Evolutionary conservation across 2,797 vertebrate genomes (phyloP), one percentile per base, ranked within the genome.

Genomic region (Macropodus opercularis): DNA sequence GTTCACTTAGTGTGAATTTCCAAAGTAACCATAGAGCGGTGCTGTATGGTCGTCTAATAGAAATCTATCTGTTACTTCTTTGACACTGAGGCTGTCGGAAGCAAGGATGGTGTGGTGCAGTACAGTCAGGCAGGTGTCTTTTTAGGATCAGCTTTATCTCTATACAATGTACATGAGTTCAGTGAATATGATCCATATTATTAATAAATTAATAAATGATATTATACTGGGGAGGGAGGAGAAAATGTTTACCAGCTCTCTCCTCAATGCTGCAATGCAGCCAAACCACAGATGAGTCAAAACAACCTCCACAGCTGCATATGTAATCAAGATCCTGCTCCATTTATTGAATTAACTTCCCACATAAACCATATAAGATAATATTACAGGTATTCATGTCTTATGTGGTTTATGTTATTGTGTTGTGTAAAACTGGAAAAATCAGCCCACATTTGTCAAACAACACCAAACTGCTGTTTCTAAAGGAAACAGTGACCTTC

Each of bases 61-160:
- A 1, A 15, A 54, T 42, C 68, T 79, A 79, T 57, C 66, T 85
- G 84, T 68, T 72, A 22, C 43, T 17, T 5, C 27, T 22, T 19
- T 1, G 31, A 43, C 0, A 11, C 15, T 18, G n/a, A 59, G 29
- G 22, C 19, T 19, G 52, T 59, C n/a, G 53, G n/a, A 3, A 12
- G 29, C 24, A 31, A 5, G 34, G 46, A 57, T 47, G 59, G 5
- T 31, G 42, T 15, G 38, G 26, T 39, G 21, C n/a, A n/a, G 21
- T 3, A 1, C 2, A 38, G 35, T 21, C 22, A 21, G 11, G 15
- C 3, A 41, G 36, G 12, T 18, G 29, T 9, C 23, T 13, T 2
- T 4, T 35, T 42, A 64, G 49, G 5, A 13, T 41, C 27, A 21
- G 0, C 26, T 32, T 23, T 1, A 1, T 21, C n/a, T 26, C 4